phyloP scores from a whole-genome alignment of 2,113 vertebrate genomes.

The Bos javanicus region DNA sequence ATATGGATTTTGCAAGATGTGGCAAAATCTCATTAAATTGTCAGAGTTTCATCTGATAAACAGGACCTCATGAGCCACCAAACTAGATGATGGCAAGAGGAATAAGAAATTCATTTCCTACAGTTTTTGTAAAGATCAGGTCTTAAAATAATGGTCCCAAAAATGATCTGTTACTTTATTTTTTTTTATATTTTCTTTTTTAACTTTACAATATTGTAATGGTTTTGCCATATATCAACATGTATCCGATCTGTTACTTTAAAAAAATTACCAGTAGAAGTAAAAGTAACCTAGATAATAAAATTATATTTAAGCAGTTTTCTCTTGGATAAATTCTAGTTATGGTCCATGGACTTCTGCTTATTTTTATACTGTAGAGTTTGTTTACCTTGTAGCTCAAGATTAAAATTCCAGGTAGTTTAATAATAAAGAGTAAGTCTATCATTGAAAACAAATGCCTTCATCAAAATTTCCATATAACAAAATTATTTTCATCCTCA shows the following conservation, averaged over 20 bases:
- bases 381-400: slow-evolving; percentile 6
- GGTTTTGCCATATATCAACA: no score
- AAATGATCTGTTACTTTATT: neutral
- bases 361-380: neutral
- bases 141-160: neutral
- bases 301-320: neutral
- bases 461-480: neutral
- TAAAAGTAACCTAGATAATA: neutral
- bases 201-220: no score
- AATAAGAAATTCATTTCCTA: neutral
- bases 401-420: neutral
- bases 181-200: no score
- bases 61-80: neutral
- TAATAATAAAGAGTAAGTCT: neutral
- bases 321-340: slow-evolving; percentile 24
- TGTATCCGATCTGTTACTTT: neutral
- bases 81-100: neutral
- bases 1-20: neutral
- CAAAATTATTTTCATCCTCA: neutral
- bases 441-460: slow-evolving; percentile 1
- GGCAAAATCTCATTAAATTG: neutral
- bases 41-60: neutral
- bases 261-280: neutral
- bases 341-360: neutral
- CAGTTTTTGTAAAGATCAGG: neutral